Evolutionary conservation across 2,113 vertebrate species (phyloP).

Genomic region (Martes martes): DNA sequence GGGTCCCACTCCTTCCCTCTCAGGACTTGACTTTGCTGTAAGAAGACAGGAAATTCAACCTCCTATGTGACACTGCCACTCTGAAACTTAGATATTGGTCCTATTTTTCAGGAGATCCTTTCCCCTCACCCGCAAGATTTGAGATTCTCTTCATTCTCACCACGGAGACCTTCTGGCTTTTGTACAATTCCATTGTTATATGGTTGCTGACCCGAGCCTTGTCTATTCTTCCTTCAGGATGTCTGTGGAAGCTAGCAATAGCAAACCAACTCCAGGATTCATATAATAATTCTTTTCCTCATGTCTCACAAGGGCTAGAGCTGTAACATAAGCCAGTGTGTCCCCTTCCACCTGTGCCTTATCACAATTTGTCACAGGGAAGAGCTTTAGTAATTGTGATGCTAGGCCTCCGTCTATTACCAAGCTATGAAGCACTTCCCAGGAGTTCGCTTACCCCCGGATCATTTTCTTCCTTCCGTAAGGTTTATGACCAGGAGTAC

Average conservation of each 20-base stretch:
- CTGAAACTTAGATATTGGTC: not conserved
- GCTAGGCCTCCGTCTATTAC: not conserved
- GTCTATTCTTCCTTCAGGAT: not conserved
- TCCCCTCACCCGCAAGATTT: not conserved
- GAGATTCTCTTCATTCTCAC: not conserved
- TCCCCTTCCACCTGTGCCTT: not conserved
- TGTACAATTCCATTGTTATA: not conserved
- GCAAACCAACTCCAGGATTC: not conserved
- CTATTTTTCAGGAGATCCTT: not conserved
- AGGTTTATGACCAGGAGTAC: not conserved
- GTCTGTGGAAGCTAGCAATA: not conserved
- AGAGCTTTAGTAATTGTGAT: not conserved
- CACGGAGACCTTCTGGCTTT: not conserved
- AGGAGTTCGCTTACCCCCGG: not conserved
- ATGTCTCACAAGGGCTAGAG: not conserved
- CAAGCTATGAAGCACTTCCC: not conserved
- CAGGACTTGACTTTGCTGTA: not conserved
- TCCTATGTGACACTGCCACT: not conserved
- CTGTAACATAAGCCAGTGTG: not conserved
- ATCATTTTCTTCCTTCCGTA: not conserved
- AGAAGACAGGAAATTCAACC: not conserved
- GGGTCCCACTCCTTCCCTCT: not conserved
- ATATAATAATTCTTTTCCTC: not conserved
- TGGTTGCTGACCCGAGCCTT: not conserved
- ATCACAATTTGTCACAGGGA: not conserved